Percentiles rank a stretch among this genome's conserved stretches.
These are phyloP conservation scores for Acanthococcus lagerstroemiae DNA, from an alignment of 2,888 invertebrate species.

Conservation along the genomic window DNA sequence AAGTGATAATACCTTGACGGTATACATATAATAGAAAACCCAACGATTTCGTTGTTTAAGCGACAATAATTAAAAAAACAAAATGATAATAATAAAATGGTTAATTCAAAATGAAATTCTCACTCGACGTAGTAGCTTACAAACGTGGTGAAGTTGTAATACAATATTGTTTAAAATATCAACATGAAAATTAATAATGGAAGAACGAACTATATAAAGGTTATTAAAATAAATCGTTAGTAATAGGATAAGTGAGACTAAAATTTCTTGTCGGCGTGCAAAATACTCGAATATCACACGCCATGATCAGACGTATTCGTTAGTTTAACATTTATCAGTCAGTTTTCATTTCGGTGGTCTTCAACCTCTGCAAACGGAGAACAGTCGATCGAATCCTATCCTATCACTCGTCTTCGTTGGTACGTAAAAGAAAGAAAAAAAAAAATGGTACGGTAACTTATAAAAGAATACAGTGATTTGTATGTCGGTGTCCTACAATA, in stretches of 20 bases:
- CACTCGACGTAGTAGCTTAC: neutral
- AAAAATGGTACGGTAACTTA: slow-evolving; percentile 1
- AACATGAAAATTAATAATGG: neutral
- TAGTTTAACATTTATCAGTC: no score
- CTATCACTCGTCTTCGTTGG: no score
- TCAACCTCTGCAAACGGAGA: no score
- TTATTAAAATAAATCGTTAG: neutral
- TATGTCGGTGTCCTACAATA: slow-evolving; percentile 18
- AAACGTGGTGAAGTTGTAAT: neutral
- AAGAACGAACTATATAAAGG: neutral
- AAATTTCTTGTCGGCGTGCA: no score
- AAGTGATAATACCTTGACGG: no score
- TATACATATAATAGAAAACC: no score
- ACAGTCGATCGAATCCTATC: no score
- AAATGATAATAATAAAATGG: neutral
- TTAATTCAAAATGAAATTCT: neutral
- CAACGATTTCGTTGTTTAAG: neutral
- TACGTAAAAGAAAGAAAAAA: neutral
- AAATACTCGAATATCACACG: no score
- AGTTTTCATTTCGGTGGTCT: no score
- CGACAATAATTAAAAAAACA: neutral
- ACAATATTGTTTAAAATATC: neutral
- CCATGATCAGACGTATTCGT: no score
- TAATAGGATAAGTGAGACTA: neutral
- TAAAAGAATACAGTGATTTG: slow-evolving; percentile 2